phyloP scores from a whole-genome alignment of 2,888 invertebrate genomes.

The Parasteatoda lunata region DNA sequence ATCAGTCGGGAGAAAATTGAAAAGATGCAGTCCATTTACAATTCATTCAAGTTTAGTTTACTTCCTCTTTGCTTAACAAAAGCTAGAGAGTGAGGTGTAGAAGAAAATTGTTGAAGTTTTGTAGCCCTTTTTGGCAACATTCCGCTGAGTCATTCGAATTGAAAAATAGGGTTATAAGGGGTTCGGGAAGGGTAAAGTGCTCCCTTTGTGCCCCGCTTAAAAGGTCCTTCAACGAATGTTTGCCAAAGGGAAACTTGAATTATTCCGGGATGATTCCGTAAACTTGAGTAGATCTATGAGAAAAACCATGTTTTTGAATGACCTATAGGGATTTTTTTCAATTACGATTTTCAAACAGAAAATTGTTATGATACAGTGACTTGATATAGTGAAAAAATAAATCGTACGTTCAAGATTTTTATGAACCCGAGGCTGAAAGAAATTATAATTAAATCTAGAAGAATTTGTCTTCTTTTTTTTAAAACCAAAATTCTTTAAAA shows the following conservation, averaged over 20 bases:
- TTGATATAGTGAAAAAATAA: too few species aligned
- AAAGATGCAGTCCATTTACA: slow-evolving; percentile 24
- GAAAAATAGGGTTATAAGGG: slow-evolving; percentile 18
- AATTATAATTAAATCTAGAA: too few species aligned
- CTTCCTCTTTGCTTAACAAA: slow-evolving; percentile 4
- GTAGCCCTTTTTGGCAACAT: slow-evolving; percentile 16
- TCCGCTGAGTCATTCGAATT: slow-evolving; percentile 27
- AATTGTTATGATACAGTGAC: too few species aligned
- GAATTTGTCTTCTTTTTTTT: too few species aligned
- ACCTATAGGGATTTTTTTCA: too few species aligned
- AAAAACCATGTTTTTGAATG: too few species aligned
- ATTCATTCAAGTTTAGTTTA: slow-evolving; percentile 12
- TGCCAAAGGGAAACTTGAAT: neutral
- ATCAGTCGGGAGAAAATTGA: slow-evolving; percentile 39
- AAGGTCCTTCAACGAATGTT: slow-evolving; percentile 18
- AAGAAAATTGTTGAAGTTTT: slow-evolving; percentile 27
- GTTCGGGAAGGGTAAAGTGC: slow-evolving; percentile 15
- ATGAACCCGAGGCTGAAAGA: too few species aligned
- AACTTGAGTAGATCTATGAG: neutral
- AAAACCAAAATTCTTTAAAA: too few species aligned
- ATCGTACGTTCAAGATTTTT: too few species aligned
- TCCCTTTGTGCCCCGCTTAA: slow-evolving; percentile 13
- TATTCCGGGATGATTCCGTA: neutral
- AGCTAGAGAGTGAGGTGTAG: slow-evolving; percentile 1
- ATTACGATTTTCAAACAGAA: too few species aligned